These are phyloP conservation scores for Xiphophorus maculatus DNA, from an alignment of 2,113 vertebrate genomes.

Conservation along the genomic window DNA sequence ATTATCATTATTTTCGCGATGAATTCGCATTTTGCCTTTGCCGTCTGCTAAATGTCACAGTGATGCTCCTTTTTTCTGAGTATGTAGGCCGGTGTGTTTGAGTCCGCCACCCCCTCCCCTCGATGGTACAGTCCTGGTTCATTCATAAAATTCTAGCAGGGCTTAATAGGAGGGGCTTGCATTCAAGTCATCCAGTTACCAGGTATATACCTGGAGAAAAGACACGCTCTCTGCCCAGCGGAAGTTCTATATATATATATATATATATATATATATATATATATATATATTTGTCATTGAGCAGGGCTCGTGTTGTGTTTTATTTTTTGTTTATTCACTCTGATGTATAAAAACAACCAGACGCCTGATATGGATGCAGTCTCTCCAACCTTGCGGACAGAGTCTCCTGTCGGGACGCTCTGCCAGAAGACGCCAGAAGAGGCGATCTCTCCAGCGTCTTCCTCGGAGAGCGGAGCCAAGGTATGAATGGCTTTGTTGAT, in stretches of 20 bases:
- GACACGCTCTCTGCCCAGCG: constrained; percentile 44
- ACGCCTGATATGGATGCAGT: constrained; percentile 87
- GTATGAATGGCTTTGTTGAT: constrained; percentile 77
- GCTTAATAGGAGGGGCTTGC: constrained; percentile 84
- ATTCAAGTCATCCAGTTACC: constrained; percentile 78
- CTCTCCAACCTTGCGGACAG: constrained; percentile 87
- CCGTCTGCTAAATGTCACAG: constrained; percentile 1
- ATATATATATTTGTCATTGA: constrained; percentile 35
- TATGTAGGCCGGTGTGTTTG: constrained; percentile 32
- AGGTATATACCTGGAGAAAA: constrained; percentile 83
- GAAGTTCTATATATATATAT: constrained; percentile 24
- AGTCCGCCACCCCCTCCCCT: constrained; percentile 53
- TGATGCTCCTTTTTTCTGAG: constrained; percentile 6
- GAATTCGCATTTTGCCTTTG: neutral
- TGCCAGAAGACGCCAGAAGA: constrained; percentile 86
- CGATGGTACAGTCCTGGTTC: constrained; percentile 82
- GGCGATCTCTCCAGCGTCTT: constrained; percentile 85
- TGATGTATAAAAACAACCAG: constrained; percentile 85
- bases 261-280: constrained; percentile 5
- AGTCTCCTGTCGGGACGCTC: constrained; percentile 86
- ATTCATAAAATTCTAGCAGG: constrained; percentile 86
- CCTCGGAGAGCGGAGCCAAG: constrained; percentile 84
- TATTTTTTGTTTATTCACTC: neutral
- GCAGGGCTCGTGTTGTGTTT: constrained; percentile 19
- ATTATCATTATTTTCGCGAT: constrained; percentile 17